Base-by-base conservation (phyloP, 2,888 invertebrate species). In the Parnassius orleans region DNA sequence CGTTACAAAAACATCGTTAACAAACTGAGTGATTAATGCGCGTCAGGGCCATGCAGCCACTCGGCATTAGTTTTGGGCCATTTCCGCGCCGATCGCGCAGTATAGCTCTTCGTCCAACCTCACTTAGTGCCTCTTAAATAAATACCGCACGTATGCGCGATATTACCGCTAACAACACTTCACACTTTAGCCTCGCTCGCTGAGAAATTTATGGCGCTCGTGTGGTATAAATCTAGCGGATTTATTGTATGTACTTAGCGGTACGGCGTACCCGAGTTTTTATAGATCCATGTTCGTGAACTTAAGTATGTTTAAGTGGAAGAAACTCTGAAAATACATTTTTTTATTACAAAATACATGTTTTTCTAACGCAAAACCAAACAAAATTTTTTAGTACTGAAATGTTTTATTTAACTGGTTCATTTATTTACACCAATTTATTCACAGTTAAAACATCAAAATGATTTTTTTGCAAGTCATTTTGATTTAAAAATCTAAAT, bases 71-170 rank as follows among this genome's bases (percentile, higher is more conserved):
- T 86, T 80, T 75, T 81, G 89, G 85, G 75, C 83, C 87, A 90
- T 90, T 91, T 80, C 83, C 81, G 69, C 63, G 66, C 75, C 74
- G 84, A 88, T 90, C 86, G 86, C 85, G 71, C 77, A 78, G 82
- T 84, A 84, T 82, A 81, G 83, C 76, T 78, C 73, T 74, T 74
- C 71, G 69, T 74, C 74, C 71, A 65, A 72, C 69, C 70, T 74
- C 74, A 74, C 80, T 81, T 79, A 75, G 75, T 75, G 76, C 73
- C 78, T 80, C 85, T 85, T 90, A 88, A 90, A 90, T 90, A 90
- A 90, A 90, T 90, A 90, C 78, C 80, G 78, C 87, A 86, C 89
- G 86, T 87, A 87, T 86, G 81, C 73, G 81, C 83, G 76, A 81
- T 84, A 86, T 87, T 80, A 83, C 83, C 77, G 72, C 81, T 80